Percentiles rank a stretch among this genome's conserved stretches.
These are phyloP conservation scores for Eidolon helvum DNA, from an alignment of 2,113 vertebrate genomes.

Conservation along the genomic window DNA sequence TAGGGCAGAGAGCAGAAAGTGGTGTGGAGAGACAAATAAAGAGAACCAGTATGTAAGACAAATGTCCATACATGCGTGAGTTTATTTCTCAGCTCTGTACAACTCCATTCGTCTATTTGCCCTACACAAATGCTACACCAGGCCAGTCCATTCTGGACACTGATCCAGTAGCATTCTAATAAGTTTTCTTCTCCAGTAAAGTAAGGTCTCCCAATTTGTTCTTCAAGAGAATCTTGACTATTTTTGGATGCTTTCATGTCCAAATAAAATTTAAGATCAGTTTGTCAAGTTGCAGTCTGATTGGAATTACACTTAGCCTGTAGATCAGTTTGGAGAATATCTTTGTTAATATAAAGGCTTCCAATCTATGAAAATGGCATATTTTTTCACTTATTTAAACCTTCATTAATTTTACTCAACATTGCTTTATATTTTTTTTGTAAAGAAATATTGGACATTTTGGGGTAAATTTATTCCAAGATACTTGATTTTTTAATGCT, in stretches of 20 bases:
- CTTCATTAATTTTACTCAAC: background rate
- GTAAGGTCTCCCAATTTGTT: background rate
- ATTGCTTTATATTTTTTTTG: background rate
- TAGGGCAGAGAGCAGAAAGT: background rate
- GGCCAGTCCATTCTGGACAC: background rate
- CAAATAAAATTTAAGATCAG: slow-evolving; percentile 21
- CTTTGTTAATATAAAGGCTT: background rate
- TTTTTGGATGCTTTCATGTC: background rate
- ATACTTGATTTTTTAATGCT: background rate
- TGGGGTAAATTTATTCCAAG: background rate
- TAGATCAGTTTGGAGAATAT: background rate
- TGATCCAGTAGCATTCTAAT: background rate
- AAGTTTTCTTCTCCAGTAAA: background rate
- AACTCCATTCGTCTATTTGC: background rate
- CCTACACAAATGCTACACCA: background rate
- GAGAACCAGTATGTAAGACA: background rate
- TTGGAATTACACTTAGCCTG: background rate
- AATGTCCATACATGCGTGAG: background rate
- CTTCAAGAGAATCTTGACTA: background rate
- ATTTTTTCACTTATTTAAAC: slow-evolving; percentile 3
- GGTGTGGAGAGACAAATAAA: background rate
- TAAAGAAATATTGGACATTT: background rate
- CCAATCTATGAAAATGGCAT: background rate
- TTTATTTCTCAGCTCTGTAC: background rate
- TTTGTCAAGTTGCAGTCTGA: background rate